phyloP scores from a whole-genome alignment of 2,888 invertebrate genomes.

The Mechanitis mazaeus region DNA sequence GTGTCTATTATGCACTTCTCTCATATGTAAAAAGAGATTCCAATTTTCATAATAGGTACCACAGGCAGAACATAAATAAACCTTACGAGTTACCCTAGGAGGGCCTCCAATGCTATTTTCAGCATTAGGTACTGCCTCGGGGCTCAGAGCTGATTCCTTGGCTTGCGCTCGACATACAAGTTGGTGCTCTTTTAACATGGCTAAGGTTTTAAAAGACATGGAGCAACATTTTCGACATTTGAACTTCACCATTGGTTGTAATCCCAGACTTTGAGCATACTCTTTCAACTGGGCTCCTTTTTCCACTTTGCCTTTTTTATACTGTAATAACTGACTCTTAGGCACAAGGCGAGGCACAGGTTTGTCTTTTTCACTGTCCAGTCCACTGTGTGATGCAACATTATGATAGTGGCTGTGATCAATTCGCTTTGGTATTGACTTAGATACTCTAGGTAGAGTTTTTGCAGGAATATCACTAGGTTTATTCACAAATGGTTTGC shows the following conservation, averaged over 20 bases:
- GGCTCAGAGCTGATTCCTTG: constrained; percentile 60
- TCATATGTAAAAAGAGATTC: constrained; percentile 90
- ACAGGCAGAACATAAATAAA: constrained; percentile 88
- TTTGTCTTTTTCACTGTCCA: constrained; percentile 62
- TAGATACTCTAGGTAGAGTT: constrained; percentile 54
- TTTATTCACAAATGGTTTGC: constrained; percentile 51
- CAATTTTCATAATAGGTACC: constrained; percentile 90
- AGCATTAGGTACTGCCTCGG: constrained; percentile 53
- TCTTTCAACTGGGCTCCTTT: constrained; percentile 71
- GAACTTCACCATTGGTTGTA: constrained; percentile 83
- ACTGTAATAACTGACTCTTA: constrained; percentile 66
- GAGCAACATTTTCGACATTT: constrained; percentile 85
- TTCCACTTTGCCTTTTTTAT: constrained; percentile 66
- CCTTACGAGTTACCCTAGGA: constrained; percentile 83
- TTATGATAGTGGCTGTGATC: constrained; percentile 57
- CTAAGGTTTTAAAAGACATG: constrained; percentile 80
- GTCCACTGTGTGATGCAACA: constrained; percentile 48
- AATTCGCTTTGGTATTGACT: constrained; percentile 59
- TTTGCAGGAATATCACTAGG: constrained; percentile 48
- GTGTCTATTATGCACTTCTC: constrained; percentile 87
- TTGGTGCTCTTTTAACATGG: constrained; percentile 82
- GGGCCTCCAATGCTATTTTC: constrained; percentile 56
- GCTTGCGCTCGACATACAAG: constrained; percentile 76
- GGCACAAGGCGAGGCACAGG: constrained; percentile 69
- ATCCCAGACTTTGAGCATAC: constrained; percentile 83